Conservation (phyloP, 2,888 invertebrate genomes). For the Watsonalla binaria region DNA sequence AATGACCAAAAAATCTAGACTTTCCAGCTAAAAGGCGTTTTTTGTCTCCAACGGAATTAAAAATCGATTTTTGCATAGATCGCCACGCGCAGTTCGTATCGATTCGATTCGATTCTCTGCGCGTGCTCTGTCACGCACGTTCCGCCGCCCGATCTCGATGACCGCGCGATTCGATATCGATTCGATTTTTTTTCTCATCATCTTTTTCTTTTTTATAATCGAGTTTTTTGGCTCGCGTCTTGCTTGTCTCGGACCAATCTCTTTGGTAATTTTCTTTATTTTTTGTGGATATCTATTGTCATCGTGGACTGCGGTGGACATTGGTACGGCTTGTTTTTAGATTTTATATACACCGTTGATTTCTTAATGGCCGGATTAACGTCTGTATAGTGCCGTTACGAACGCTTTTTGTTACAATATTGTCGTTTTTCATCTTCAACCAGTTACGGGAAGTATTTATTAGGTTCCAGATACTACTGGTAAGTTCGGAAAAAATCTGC, state of each 20-base stretch:
- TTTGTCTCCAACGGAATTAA: conserved; percentile 9
- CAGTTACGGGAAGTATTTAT: background rate
- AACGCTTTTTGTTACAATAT: conserved; percentile 30
- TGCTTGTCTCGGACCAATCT: conserved; percentile 48
- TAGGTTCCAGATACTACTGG: background rate
- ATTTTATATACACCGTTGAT: conserved; percentile 49
- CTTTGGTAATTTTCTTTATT: conserved; percentile 36
- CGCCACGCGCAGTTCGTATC: conserved; percentile 37
- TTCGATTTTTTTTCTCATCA: conserved; percentile 42
- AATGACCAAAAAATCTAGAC: conserved; percentile 21
- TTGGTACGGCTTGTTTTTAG: conserved; percentile 45
- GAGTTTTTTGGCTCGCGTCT: conserved; percentile 56
- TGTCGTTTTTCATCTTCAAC: conserved; percentile 19
- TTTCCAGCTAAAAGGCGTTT: conserved; percentile 13
- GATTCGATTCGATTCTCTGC: conserved; percentile 45
- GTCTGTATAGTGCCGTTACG: conserved; percentile 37
- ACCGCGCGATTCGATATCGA: conserved; percentile 58
- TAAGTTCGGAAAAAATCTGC: background rate
- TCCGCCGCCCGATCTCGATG: conserved; percentile 38
- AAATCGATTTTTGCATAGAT: conserved; percentile 58
- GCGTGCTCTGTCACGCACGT: conserved; percentile 68
- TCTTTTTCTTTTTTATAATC: conserved; percentile 39
- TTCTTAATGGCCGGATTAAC: conserved; percentile 48
- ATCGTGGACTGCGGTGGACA: conserved; percentile 26
- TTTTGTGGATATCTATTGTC: conserved; percentile 49